Evolutionary conservation across 2,797 vertebrate genomes (phyloP).

Genomic region (Platalea minor): DNA sequence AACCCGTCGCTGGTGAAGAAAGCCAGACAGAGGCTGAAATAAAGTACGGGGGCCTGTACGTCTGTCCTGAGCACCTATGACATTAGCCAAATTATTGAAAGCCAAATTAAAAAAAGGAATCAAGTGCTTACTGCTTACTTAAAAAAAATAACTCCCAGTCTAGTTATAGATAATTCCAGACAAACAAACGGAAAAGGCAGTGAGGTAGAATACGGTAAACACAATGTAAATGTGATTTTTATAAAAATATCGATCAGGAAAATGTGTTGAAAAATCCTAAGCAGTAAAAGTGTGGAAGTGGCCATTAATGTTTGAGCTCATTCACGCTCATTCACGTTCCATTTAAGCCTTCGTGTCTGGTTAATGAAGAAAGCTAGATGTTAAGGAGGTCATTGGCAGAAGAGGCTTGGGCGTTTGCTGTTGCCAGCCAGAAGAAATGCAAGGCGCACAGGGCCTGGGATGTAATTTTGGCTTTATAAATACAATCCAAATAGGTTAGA

Average conservation of each 20-base stretch:
- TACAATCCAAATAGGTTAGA: background rate
- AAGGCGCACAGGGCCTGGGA: background rate
- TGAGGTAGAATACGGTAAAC: background rate
- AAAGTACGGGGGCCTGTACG: accelerated
- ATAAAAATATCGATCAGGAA: accelerated
- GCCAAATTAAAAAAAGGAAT: no score
- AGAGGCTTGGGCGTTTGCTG: accelerated
- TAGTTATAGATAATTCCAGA: background rate
- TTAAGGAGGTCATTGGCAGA: background rate
- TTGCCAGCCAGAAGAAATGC: background rate
- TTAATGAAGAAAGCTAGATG: background rate
- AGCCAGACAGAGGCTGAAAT: background rate
- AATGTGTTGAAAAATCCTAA: accelerated
- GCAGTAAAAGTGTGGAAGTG: accelerated
- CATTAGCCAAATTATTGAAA: background rate
- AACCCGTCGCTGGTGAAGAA: background rate
- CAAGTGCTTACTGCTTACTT: background rate
- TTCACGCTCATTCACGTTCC: accelerated
- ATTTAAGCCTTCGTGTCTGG: background rate
- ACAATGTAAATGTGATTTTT: accelerated
- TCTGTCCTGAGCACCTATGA: background rate
- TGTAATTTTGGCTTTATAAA: background rate
- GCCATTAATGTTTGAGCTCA: background rate
- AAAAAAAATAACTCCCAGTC: background rate
- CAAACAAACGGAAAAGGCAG: background rate